Conservation (phyloP, 2,888 invertebrate genomes). For the Mechanitis mazaeus region DNA sequence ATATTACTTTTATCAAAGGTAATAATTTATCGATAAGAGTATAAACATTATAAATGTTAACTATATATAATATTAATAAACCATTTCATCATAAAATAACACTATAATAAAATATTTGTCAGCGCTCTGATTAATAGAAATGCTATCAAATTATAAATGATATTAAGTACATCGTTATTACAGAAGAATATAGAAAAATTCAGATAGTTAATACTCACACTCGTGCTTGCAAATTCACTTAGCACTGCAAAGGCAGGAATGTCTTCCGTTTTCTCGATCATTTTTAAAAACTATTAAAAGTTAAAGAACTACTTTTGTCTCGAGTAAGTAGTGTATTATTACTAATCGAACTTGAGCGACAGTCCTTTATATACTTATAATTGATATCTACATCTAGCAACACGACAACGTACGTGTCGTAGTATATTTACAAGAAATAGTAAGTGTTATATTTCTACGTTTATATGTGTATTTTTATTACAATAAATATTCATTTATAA, state of each 20-base stretch:
- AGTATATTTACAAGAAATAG: not conserved
- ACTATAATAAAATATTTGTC: too few species aligned
- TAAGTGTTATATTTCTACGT: not conserved
- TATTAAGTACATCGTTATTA: not conserved
- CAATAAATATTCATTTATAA: too few species aligned
- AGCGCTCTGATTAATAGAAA: too few species aligned
- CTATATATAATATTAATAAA: too few species aligned
- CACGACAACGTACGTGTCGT: not conserved
- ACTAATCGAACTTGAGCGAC: slow-evolving; percentile 14
- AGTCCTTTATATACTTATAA: slow-evolving; percentile 19
- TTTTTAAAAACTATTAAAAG: slow-evolving; percentile 29
- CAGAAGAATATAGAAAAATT: slow-evolving; percentile 11
- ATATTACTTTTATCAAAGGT: too few species aligned
- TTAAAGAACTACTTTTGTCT: not conserved
- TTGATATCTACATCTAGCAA: slow-evolving; percentile 9
- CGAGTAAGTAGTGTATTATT: slow-evolving; percentile 15
- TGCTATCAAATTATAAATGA: not conserved
- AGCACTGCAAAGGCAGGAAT: slow-evolving; percentile 62
- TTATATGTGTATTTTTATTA: not conserved
- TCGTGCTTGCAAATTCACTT: slow-evolving; percentile 63
- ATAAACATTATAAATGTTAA: too few species aligned
- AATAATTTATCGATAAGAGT: too few species aligned
- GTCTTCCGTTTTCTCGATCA: slow-evolving; percentile 43
- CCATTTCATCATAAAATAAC: too few species aligned
- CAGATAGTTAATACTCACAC: slow-evolving; percentile 46